phyloP scores from a whole-genome alignment of 2,113 vertebrate species.

The Pangasianodon hypophthalmus region DNA sequence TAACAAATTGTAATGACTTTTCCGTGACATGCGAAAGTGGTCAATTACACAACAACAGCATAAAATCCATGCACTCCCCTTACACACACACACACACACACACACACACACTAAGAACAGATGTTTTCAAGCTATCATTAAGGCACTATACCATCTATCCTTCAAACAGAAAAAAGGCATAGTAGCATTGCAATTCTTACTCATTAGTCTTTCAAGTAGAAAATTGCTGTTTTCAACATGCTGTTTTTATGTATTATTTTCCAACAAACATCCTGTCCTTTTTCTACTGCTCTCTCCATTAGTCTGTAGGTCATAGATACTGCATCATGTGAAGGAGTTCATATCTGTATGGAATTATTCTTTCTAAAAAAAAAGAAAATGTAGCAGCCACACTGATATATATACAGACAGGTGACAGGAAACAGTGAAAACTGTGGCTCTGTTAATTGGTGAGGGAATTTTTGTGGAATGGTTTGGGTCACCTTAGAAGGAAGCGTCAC shows the following conservation, averaged over 20 bases:
- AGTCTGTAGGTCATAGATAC: not conserved
- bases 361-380: not conserved
- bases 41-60: constrained; percentile 16
- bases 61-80: not conserved
- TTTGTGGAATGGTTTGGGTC: not conserved
- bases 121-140: constrained; percentile 26
- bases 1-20: constrained; percentile 24
- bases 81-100: not conserved
- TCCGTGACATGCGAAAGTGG: not conserved
- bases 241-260: not conserved
- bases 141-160: not conserved
- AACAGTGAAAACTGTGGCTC: not conserved
- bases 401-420: not conserved
- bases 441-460: not conserved
- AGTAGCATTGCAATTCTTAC: not conserved
- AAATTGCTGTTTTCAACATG: not conserved
- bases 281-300: not conserved
- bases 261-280: not conserved
- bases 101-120: not conserved
- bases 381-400: not conserved
- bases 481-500: not conserved
- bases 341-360: not conserved
- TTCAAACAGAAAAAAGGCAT: not conserved
- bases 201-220: not conserved
- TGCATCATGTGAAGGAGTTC: not conserved